These are phyloP conservation scores for Pica pica DNA, from an alignment of 2,113 vertebrate species.

Conservation along the genomic window DNA sequence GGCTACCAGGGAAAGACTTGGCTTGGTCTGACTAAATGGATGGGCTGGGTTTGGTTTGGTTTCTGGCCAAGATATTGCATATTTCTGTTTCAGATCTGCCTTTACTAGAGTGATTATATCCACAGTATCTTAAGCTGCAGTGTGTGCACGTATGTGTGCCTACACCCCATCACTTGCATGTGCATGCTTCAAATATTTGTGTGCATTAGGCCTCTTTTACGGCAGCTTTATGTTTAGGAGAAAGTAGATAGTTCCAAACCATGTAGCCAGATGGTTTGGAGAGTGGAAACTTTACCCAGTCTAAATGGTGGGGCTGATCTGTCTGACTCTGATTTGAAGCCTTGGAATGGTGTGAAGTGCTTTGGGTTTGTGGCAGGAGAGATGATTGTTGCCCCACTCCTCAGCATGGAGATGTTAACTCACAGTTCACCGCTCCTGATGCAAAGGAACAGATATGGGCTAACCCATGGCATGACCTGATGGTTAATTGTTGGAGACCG, in stretches of 20 bases:
- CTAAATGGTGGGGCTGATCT: background rate
- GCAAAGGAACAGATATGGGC: background rate
- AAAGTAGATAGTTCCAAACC: background rate
- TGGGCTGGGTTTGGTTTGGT: background rate
- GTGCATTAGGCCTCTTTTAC: background rate
- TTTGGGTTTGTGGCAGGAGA: background rate
- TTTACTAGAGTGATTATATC: background rate
- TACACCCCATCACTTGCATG: fast-evolving
- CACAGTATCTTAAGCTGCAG: background rate
- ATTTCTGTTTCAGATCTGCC: background rate
- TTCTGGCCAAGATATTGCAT: background rate
- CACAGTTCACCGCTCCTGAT: fast-evolving
- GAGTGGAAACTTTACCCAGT: background rate
- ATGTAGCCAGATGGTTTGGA: background rate
- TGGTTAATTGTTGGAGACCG: background rate
- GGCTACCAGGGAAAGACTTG: background rate
- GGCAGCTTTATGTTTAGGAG: background rate
- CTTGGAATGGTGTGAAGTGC: background rate
- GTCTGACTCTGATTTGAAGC: background rate
- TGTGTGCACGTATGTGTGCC: fast-evolving
- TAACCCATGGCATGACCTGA: fast-evolving
- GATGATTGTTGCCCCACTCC: background rate
- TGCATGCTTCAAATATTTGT: background rate
- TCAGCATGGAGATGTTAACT: background rate
- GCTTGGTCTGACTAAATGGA: background rate